Percentiles rank a stretch among this genome's conserved stretches.
Conservation (phyloP, 2,888 invertebrate genomes). For the Diaprepes abbreviatus region DNA sequence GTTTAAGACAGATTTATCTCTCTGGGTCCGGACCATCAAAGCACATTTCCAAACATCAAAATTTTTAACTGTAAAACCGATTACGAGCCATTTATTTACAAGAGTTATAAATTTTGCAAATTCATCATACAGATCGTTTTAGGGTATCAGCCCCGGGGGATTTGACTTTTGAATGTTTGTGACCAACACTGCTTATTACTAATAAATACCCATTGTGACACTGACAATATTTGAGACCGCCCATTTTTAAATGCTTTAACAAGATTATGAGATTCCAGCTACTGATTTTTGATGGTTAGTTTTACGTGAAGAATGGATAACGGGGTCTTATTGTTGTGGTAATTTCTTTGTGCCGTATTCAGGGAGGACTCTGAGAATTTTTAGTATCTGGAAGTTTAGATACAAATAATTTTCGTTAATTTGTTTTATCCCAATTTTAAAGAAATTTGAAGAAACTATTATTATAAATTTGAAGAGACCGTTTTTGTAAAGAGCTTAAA, state of each 20-base stretch:
- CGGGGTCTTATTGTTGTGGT: slow-evolving; percentile 8
- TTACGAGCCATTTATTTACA: slow-evolving; percentile 36
- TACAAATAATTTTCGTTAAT: too few relatives aligned
- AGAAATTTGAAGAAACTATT: too few relatives aligned
- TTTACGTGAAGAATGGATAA: neutral
- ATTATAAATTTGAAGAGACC: too few relatives aligned
- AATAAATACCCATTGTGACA: slow-evolving; percentile 42
- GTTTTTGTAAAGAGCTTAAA: too few relatives aligned
- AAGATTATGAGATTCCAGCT: slow-evolving; percentile 24
- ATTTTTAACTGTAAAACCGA: slow-evolving; percentile 31
- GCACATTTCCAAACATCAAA: slow-evolving; percentile 28
- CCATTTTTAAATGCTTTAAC: slow-evolving; percentile 32
- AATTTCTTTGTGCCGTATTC: slow-evolving; percentile 3
- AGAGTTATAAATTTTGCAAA: slow-evolving; percentile 40
- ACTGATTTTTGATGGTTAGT: slow-evolving; percentile 16
- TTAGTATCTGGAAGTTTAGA: too few relatives aligned
- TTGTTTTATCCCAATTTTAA: too few relatives aligned
- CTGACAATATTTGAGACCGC: slow-evolving; percentile 18
- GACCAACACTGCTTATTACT: slow-evolving; percentile 42
- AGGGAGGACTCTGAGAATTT: too few relatives aligned
- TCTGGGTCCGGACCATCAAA: too few relatives aligned
- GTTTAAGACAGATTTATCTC: too few relatives aligned
- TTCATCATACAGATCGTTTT: slow-evolving; percentile 38
- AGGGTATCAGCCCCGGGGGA: slow-evolving; percentile 30
- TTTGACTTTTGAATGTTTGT: slow-evolving; percentile 40